Evolutionary conservation across 2,113 vertebrate genomes (phyloP).

Genomic region (Dipodomys merriami): DNA sequence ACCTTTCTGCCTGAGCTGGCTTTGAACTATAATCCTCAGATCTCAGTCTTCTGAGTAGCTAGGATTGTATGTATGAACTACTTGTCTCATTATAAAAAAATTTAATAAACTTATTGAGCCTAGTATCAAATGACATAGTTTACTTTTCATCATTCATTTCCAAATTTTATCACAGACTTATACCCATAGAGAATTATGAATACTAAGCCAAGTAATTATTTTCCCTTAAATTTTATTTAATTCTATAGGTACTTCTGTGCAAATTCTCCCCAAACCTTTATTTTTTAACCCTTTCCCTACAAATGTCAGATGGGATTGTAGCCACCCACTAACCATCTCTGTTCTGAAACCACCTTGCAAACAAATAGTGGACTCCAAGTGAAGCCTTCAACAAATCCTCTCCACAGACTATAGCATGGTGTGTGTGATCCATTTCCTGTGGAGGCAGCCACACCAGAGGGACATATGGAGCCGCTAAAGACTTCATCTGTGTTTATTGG

Average conservation of each 20-base stretch:
- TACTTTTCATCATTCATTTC: conserved; percentile 7
- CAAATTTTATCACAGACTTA: not conserved
- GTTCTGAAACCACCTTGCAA: not conserved
- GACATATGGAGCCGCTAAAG: not conserved
- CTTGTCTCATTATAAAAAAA: no score
- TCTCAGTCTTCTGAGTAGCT: no score
- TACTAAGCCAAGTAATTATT: not conserved
- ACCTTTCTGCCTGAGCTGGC: no score
- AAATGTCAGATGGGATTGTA: not conserved
- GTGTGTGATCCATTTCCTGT: not conserved
- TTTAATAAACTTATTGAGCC: conserved; percentile 15
- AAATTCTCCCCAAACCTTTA: conserved; percentile 40
- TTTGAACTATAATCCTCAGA: no score
- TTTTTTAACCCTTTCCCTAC: not conserved
- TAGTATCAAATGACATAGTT: not conserved
- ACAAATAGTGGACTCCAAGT: not conserved
- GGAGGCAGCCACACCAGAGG: not conserved
- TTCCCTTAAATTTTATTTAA: not conserved
- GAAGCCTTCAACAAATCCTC: not conserved
- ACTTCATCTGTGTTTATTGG: not conserved
- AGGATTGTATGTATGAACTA: no score
- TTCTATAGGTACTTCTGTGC: not conserved
- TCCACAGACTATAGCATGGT: not conserved
- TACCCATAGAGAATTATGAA: not conserved
- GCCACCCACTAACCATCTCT: not conserved